Base-by-base conservation (phyloP, 2,888 invertebrate species). In the Periphyllus acericola region DNA sequence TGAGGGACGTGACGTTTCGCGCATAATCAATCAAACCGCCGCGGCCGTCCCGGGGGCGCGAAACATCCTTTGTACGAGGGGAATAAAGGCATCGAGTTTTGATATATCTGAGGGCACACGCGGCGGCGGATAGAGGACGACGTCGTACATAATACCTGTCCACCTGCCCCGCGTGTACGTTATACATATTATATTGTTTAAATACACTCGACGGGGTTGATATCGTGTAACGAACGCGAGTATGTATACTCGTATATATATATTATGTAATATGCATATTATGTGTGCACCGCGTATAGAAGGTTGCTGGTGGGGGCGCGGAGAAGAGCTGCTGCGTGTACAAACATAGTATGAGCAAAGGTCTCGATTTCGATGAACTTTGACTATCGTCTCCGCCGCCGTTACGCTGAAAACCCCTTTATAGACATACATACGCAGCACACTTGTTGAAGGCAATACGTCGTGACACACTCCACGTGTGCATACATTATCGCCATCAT, bases 361-460 rank as follows among this genome's bases (percentile, higher is more conserved):
- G 79, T 80, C 80, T 80, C 80, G 19, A 68, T 71, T 46, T 81
- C 68, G 32, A 40, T 40, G 40, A 71, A 81, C 29, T 81, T 81
- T n/a, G 52, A 55, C 55, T 21, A 14, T 3, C 34, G 4, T n/a
- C 34, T 32, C 14, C 34, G 0, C 55, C 55, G 21, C 21, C 0
- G 8, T 9, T 14, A 21, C 21, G 17, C 19, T 5, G 3, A 29
- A 80, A 29, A 68, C 68, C 68, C 82, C 71, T 46, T 71, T 71
- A 3, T 46, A 6, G 71, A 68, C 81, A 46, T 8, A 46, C 46
- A 46, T 11, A 46, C 46, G 11, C 46, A 46, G 1, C 82, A 6
- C 82, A 82, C 82, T 82, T 82, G 82, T 82, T 82, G 82, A 32
- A 19, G 71, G 81, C 3, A 34, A 6, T 34, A 34, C 6, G 21